A percentile compares a stretch with the other conserved stretches of the same genome.
phyloP scores from a whole-genome alignment of 2,888 invertebrate genomes.

The Sinelater perroti region DNA sequence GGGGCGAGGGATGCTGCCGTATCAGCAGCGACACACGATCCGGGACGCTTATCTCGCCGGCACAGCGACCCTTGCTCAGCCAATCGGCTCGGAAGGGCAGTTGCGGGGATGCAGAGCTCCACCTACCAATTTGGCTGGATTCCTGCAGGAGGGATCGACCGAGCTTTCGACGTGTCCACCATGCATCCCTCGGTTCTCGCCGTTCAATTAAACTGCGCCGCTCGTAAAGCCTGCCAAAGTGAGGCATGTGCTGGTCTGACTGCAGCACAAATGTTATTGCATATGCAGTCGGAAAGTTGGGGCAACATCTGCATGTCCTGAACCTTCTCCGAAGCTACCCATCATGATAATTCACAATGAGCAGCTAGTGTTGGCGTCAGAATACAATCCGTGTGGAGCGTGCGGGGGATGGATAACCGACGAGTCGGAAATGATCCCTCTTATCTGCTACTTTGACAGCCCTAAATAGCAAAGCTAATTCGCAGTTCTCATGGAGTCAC shows the following conservation, averaged over 20 bases:
- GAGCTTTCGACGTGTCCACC: no score
- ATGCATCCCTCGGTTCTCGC: no score
- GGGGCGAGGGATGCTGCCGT: slow-evolving; percentile 37
- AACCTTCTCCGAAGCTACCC: no score
- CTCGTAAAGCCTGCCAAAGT: no score
- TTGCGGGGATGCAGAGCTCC: slow-evolving; percentile 21
- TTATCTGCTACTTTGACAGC: slow-evolving; percentile 23
- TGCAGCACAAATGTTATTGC: no score
- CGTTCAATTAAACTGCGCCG: no score
- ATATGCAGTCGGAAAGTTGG: no score
- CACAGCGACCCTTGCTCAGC: slow-evolving; percentile 44
- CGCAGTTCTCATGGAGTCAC: slow-evolving; percentile 20
- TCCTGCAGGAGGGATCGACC: no score
- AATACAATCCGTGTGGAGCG: slow-evolving; percentile 14
- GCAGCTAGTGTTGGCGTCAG: slow-evolving; percentile 1
- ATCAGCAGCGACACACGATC: slow-evolving; percentile 33
- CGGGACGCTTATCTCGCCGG: slow-evolving; percentile 39
- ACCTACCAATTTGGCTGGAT: slow-evolving; percentile 25
- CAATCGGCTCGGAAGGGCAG: slow-evolving; percentile 39
- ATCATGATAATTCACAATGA: slow-evolving; percentile 17
- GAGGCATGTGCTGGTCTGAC: no score
- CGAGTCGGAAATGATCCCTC: slow-evolving; percentile 26
- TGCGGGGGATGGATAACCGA: slow-evolving; percentile 24
- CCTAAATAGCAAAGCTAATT: no score
- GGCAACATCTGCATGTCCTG: no score